Evolutionary conservation across 2,113 vertebrate genomes (phyloP).

Genomic region (Brachypteracias leptosomus): DNA sequence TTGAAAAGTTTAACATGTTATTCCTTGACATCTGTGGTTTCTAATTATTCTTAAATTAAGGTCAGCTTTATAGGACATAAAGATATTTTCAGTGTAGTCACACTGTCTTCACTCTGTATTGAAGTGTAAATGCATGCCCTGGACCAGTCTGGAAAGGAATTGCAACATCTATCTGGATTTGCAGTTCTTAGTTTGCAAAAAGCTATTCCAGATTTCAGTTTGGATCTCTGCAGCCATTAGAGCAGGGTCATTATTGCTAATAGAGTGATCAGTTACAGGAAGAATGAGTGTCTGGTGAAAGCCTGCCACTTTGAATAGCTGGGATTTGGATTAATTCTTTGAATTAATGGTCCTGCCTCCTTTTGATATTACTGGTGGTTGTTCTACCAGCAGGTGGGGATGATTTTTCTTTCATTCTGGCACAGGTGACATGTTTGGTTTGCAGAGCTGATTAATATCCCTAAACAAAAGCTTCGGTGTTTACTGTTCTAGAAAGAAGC

Average conservation of each 20-base stretch:
- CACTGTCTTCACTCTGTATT: not conserved
- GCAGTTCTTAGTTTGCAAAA: not conserved
- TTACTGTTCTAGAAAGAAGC: conserved; percentile 19
- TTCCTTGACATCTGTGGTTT: not conserved
- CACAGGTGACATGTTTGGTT: not conserved
- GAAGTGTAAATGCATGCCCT: not conserved
- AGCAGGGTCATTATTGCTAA: not conserved
- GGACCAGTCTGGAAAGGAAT: not conserved
- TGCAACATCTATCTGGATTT: not conserved
- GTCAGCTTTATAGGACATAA: not conserved
- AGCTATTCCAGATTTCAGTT: not conserved
- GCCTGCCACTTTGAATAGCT: not conserved
- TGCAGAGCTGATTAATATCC: conserved; percentile 12
- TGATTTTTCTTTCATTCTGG: conserved; percentile 7
- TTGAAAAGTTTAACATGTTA: not conserved
- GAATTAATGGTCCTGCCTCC: not conserved
- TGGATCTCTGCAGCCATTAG: not conserved
- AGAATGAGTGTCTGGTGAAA: not conserved
- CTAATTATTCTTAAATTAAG: not conserved
- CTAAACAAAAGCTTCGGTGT: conserved; percentile 30
- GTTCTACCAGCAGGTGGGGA: not conserved
- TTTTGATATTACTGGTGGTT: not conserved
- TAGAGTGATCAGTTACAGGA: not conserved
- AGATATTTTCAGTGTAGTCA: not conserved
- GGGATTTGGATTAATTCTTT: not conserved